Conservation (phyloP, 2,888 invertebrate species). For the Pandemis corylana region DNA sequence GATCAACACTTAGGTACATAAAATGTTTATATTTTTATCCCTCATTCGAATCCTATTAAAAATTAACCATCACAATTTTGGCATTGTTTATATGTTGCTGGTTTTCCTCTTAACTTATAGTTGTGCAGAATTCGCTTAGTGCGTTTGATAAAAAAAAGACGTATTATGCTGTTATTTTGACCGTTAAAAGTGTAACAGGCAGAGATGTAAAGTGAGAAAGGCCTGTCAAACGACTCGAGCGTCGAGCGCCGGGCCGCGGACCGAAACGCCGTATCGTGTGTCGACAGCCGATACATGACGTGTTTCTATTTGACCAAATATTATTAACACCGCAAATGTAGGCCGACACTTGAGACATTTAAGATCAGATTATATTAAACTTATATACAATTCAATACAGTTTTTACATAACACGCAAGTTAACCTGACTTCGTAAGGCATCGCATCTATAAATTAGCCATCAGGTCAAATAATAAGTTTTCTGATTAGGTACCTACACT, state of each 20-base stretch:
- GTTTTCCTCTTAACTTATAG: background rate
- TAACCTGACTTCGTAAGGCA: background rate
- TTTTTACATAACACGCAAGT: slow-evolving; percentile 3
- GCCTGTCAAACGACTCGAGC: slow-evolving; percentile 77
- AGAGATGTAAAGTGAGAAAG: slow-evolving; percentile 78
- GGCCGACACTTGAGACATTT: slow-evolving; percentile 37
- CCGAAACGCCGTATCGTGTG: slow-evolving; percentile 78
- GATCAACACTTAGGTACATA: background rate
- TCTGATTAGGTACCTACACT: background rate
- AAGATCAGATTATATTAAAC: slow-evolving; percentile 21
- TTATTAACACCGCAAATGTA: slow-evolving; percentile 53
- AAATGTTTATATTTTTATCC: background rate
- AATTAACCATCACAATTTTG: background rate
- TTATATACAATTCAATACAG: slow-evolving; percentile 13
- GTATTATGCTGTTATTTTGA: slow-evolving; percentile 16
- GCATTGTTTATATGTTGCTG: background rate
- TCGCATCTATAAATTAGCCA: background rate
- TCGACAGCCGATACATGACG: slow-evolving; percentile 75
- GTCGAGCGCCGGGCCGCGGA: slow-evolving; percentile 77
- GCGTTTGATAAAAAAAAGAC: background rate
- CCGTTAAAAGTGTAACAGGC: slow-evolving; percentile 41
- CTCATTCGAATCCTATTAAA: background rate
- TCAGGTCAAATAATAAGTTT: background rate
- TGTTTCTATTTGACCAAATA: slow-evolving; percentile 71
- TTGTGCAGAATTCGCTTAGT: background rate